phyloP scores from a whole-genome alignment of 2,797 vertebrate genomes.

The Cynopterus sphinx region DNA sequence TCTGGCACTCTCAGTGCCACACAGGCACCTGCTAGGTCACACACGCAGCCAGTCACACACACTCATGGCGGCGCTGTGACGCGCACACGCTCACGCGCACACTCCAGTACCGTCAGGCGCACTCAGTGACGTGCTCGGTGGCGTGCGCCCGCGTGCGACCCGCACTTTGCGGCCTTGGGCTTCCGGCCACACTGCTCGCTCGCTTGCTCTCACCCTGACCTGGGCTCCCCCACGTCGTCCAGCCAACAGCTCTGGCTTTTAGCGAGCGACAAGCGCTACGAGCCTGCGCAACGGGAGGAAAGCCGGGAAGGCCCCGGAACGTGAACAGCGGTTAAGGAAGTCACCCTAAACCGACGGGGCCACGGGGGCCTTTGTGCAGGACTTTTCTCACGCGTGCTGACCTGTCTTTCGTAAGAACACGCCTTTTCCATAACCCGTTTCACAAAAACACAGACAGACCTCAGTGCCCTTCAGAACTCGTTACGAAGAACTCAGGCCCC shows the following conservation, averaged over 20 bases:
- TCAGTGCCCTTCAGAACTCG: background rate
- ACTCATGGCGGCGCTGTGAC: no score
- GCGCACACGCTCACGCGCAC: no score
- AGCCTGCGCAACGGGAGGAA: background rate
- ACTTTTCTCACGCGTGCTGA: background rate
- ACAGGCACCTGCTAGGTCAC: no score
- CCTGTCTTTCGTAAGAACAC: background rate
- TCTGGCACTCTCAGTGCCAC: no score
- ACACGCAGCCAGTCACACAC: no score
- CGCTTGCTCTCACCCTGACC: no score
- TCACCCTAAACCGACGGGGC: background rate
- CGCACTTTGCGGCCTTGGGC: background rate
- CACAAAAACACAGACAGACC: background rate
- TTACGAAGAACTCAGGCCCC: background rate
- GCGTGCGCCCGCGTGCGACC: rapidly evolving
- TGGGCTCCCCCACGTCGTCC: background rate
- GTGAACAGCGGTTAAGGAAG: background rate
- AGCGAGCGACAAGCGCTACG: background rate
- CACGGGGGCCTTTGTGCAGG: background rate
- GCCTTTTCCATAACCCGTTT: background rate
- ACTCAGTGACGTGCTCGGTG: no score
- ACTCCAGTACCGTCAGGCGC: no score
- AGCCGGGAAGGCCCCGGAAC: background rate
- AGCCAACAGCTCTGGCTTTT: background rate
- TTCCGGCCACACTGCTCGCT: background rate